A percentile compares a stretch with the other conserved stretches of the same genome.
Conservation (phyloP, 2,113 vertebrate genomes). For the Pollachius pollachius region DNA sequence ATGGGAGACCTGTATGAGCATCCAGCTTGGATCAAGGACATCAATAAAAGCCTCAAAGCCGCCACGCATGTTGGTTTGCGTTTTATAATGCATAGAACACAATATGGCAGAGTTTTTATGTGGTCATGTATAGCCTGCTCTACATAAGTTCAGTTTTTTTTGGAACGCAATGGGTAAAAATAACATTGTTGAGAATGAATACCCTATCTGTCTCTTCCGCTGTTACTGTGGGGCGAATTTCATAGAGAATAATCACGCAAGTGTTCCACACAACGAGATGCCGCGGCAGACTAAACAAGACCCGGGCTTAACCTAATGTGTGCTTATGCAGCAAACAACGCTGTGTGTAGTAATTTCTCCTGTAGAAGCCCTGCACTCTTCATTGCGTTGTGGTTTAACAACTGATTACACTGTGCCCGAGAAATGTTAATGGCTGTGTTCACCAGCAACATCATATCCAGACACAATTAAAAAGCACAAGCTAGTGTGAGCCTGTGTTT, state of each 20-base stretch:
- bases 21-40: too few species aligned
- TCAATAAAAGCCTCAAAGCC: too few species aligned
- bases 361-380: slow-evolving; percentile 49
- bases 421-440: slow-evolving; percentile 71
- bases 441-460: slow-evolving; percentile 69
- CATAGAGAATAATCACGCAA: neutral
- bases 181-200: too few species aligned
- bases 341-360: slow-evolving; percentile 66
- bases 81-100: too few species aligned
- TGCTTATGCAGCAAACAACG: slow-evolving; percentile 60
- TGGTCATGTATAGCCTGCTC: too few species aligned
- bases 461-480: slow-evolving; percentile 72
- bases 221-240: too few species aligned
- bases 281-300: slow-evolving; percentile 45
- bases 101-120: too few species aligned
- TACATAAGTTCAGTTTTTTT: too few species aligned
- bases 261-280: slow-evolving; percentile 24
- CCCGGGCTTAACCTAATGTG: slow-evolving; percentile 49
- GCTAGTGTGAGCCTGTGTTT: slow-evolving; percentile 72
- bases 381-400: slow-evolving; percentile 62
- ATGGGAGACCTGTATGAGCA: neutral
- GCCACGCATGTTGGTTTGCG: too few species aligned
- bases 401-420: slow-evolving; percentile 68
- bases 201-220: too few species aligned
- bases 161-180: too few species aligned